Percentiles rank a stretch among this genome's conserved stretches.
Evolutionary conservation across 2,888 invertebrate genomes (phyloP).

Genomic region (Papilio gigon): DNA sequence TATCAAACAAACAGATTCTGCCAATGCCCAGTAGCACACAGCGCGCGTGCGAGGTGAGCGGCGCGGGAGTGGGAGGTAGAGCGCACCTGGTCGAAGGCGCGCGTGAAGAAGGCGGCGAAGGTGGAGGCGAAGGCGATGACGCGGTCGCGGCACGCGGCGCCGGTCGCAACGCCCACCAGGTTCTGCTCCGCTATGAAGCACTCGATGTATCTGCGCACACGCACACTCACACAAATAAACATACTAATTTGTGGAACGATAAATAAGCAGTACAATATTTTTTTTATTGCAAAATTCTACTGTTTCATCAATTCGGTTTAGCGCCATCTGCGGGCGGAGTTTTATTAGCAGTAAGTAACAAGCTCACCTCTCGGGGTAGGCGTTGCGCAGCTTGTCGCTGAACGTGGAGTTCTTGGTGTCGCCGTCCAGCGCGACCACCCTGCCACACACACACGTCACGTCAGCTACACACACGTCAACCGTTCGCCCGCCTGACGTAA

Average conservation of each 20-base stretch:
- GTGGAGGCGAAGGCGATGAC: slow-evolving; percentile 97
- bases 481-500: no score
- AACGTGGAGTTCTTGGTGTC: slow-evolving; percentile 99
- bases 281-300: no score
- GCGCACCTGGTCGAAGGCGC: slow-evolving; percentile 95
- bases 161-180: slow-evolving; percentile 97
- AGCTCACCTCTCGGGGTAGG: slow-evolving; percentile 81
- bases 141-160: slow-evolving; percentile 95
- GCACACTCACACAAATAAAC: no score
- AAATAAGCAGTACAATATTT: no score
- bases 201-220: slow-evolving; percentile 89
- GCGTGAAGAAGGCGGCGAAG: slow-evolving; percentile 98
- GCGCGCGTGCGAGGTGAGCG: background rate
- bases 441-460: slow-evolving; percentile 57
- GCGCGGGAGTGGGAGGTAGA: no score
- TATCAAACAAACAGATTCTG: no score
- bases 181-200: slow-evolving; percentile 99
- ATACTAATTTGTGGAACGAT: no score
- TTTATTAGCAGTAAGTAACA: background rate
- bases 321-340: no score
- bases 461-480: background rate
- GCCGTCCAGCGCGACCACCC: slow-evolving; percentile 97
- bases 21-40: no score
- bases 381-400: slow-evolving; percentile 94
- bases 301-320: no score